A percentile compares a stretch with the other conserved stretches of the same genome.
Evolutionary conservation across 2,888 invertebrate genomes (phyloP).

Genomic region (Yponomeuta malinellus): DNA sequence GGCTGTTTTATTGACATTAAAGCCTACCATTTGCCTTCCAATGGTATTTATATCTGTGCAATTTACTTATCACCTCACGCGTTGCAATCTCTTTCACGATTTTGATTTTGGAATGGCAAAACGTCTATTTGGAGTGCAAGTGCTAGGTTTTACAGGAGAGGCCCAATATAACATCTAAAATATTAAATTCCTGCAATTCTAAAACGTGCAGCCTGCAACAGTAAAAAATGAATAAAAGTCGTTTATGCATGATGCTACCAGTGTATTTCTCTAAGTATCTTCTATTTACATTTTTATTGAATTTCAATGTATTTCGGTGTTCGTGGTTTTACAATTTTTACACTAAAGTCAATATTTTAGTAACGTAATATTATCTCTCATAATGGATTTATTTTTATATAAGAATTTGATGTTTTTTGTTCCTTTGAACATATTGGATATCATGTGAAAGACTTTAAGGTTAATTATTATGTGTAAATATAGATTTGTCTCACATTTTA

Average conservation of each 20-base stretch:
- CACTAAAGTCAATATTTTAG: background rate
- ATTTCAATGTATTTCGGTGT: background rate
- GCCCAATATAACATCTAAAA: too few species aligned
- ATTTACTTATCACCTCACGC: too few species aligned
- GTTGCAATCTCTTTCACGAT: too few species aligned
- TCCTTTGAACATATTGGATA: background rate
- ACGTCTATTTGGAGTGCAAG: too few species aligned
- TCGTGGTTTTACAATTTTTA: background rate
- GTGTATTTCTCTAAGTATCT: background rate
- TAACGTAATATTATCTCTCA: background rate
- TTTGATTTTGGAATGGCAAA: too few species aligned
- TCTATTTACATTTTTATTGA: background rate
- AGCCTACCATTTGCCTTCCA: too few species aligned
- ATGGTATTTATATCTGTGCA: too few species aligned
- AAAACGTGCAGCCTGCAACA: too few species aligned
- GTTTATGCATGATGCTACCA: background rate
- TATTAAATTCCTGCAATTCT: too few species aligned
- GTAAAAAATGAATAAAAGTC: too few species aligned
- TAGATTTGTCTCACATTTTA: slow-evolving; percentile 5
- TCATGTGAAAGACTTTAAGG: background rate
- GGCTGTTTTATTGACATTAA: too few species aligned
- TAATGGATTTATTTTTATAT: background rate
- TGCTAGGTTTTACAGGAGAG: too few species aligned
- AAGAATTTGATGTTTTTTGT: background rate
- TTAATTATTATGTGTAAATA: slow-evolving; percentile 11